Conservation (phyloP, 2,797 vertebrate species). For the Sphenodon punctatus region DNA sequence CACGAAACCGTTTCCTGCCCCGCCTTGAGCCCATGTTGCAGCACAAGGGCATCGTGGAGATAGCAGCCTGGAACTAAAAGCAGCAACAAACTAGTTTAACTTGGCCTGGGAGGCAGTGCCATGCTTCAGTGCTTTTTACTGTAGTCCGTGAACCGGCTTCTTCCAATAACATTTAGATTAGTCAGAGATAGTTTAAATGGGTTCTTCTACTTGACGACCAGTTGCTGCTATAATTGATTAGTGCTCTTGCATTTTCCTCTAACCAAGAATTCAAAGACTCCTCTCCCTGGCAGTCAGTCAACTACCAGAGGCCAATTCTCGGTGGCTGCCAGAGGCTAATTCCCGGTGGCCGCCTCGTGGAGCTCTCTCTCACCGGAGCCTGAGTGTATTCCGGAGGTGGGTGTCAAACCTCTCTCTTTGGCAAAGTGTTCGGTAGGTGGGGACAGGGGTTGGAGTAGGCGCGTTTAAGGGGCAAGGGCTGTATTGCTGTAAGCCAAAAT, state of each 20-base stretch:
- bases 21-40: accelerated
- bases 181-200: no score
- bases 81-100: accelerated
- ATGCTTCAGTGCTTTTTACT: accelerated
- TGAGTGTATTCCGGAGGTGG: no score
- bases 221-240: neutral
- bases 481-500: no score
- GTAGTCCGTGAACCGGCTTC: accelerated
- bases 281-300: neutral
- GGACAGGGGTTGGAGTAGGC: no score
- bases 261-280: neutral
- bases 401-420: no score
- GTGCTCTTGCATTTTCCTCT: neutral
- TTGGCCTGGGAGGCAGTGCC: accelerated
- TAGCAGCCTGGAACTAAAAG: accelerated
- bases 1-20: neutral
- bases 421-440: no score
- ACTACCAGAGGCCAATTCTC: neutral
- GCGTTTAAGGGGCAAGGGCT: no score
- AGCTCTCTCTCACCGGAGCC: no score
- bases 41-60: accelerated
- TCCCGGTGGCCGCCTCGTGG: neutral
- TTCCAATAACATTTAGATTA: neutral
- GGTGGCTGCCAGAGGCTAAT: neutral
- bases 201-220: neutral